Base-by-base conservation (phyloP, 2,888 invertebrate species). In the Masnerella sp. region DNA sequence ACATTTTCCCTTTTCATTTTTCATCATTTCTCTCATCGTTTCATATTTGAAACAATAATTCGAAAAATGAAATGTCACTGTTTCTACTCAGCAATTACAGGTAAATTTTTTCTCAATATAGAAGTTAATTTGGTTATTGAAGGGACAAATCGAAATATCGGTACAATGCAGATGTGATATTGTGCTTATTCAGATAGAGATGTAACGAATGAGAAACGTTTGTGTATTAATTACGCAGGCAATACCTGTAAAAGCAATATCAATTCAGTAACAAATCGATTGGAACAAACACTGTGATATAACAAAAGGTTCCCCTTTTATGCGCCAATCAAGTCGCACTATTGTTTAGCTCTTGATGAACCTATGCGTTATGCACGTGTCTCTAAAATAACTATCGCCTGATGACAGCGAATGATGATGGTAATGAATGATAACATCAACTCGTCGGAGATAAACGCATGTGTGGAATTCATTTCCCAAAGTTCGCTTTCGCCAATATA, bases 331-430 rank as follows among this genome's bases (percentile, higher is more conserved):
- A 74, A 74, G 45, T 59, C 49, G 8, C 58, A 49, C 52, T 51
- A 68, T 73, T 73, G 73, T 68, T 73, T 68, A 43, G 68, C 47
- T 56, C 52, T 38, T 62, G 58, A 62, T 68, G 62, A 74, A 74
- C 64, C 58, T 58, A 38, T 64, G 68, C 43, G 62, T 69, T 69
- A 69, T 32, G 64, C 74, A 74, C 74, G 74, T 69, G 74, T 47
- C 64, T 45, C 59, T 20, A 20, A 69, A 67, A 74, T 69, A 74
- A 64, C 64, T 64, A 47, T 65, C 51, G 36, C 34, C 54, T 49
- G 47, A 62, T 58, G 56, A 73, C 51, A 51, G 49, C 52, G 45
- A 64, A 52, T 62, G 62, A 74, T 64, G 74, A 40, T 40, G 40
- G 40, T 69, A 62, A 68, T 68, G 58, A 61, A 64, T 64, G 58